Evolutionary conservation across 2,797 vertebrate species (phyloP).

Genomic region (Dermochelys coriacea): DNA sequence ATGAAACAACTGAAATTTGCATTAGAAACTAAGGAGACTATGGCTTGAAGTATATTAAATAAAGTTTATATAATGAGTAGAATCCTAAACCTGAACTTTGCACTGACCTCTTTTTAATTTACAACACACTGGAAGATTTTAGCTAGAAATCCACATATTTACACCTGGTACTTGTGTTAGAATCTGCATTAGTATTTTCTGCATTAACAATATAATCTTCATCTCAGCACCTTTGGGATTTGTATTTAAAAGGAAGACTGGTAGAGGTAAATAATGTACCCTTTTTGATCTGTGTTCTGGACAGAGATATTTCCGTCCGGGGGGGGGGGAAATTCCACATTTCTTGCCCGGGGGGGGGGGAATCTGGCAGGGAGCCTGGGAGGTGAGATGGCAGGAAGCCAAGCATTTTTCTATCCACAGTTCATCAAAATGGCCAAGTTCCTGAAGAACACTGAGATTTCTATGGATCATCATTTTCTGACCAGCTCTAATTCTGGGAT

Average conservation of each 20-base stretch:
- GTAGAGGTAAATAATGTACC: background rate
- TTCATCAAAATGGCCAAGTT: background rate
- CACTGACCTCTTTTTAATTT: background rate
- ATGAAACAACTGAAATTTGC: background rate
- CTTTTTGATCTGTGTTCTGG: background rate
- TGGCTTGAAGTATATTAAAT: background rate
- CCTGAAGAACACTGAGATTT: background rate
- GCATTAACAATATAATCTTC: background rate
- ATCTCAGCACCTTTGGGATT: background rate
- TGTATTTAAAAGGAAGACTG: background rate
- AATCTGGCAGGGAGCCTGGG: background rate
- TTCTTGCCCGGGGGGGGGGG: background rate
- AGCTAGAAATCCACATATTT: background rate
- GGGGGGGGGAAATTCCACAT: background rate
- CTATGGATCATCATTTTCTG: background rate
- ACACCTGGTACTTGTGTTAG: background rate
- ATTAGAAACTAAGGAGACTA: background rate
- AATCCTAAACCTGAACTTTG: background rate
- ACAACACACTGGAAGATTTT: background rate
- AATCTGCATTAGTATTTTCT: background rate
- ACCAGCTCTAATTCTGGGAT: background rate
- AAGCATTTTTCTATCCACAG: background rate
- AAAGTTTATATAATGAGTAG: background rate
- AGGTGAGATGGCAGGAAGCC: background rate
- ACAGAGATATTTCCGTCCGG: background rate